Conservation (phyloP, 2,113 vertebrate genomes). For the Muscicapa adusta region DNA sequence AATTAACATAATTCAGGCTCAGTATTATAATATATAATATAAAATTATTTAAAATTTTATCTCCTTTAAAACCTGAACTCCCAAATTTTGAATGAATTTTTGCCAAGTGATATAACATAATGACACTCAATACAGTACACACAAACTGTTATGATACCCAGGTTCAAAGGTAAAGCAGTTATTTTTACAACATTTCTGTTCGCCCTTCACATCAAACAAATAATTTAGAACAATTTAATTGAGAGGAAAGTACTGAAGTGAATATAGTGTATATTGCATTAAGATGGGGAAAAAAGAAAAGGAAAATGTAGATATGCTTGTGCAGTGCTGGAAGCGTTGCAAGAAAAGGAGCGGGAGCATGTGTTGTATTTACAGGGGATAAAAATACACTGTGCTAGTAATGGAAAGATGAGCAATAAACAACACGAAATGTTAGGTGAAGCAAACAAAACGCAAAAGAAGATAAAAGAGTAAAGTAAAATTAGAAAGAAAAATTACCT, state of each 20-base stretch:
- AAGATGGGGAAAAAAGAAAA: neutral
- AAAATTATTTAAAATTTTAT: neutral
- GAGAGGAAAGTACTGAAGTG: neutral
- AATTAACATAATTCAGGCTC: neutral
- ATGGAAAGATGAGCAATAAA: neutral
- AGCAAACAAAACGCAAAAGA: neutral
- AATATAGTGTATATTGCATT: neutral
- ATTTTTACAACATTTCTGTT: neutral
- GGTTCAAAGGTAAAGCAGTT: neutral
- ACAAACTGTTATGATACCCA: neutral
- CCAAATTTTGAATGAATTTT: neutral
- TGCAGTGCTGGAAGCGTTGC: neutral
- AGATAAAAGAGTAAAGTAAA: neutral
- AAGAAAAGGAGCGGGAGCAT: neutral
- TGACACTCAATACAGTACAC: neutral
- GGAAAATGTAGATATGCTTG: neutral
- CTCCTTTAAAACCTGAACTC: neutral
- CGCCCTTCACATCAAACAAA: neutral
- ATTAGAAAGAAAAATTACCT: neutral
- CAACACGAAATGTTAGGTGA: neutral
- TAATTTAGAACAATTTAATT: neutral
- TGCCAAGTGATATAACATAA: neutral
- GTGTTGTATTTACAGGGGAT: neutral
- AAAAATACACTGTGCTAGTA: neutral
- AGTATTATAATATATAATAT: neutral